Base-by-base conservation (phyloP, 64 coral and sea anemone species). In the Stylophora pistillata region DNA sequence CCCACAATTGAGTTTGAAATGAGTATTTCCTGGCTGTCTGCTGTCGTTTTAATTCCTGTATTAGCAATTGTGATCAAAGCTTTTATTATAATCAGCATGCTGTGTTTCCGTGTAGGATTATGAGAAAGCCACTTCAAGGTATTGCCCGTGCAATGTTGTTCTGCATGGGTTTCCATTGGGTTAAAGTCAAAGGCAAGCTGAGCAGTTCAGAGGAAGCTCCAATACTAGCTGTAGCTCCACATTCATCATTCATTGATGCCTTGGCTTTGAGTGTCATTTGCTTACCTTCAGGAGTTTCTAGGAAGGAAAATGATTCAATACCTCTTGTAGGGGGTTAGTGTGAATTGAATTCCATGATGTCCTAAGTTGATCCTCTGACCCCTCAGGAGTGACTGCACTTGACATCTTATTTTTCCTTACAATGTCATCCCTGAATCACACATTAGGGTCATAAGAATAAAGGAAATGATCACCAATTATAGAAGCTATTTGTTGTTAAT, bases 101-200 rank as follows among this genome's bases (percentile, higher is more conserved):
- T 64, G 17, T 64, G 61, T 64, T 23, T 68, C 57, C 34, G 2
- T 88, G 29, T 27, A 90, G 78, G 87, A 56, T 58, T 9, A 61
- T 90, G 65, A 90, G 71, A 53, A 73, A 81, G 55, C 94, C 94
- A 20, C 28, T 92, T 21, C 81, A 79, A 32, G 30, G 81, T 7
- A 89, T 91, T 95, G 94, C 33, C 23, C 71, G 94, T 53, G 94
- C 71, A n/a, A 85, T 92, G 58, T 69, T 95, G 29, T 95, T 95
- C 82, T 61, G 76, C 30, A 82, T 95, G 74, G 94, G 94, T 54
- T 95, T 95, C 34, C 94, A 95, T 23, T 95, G 94, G 94, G 79
- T 95, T 17, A 92, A 95, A 88, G 94, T 95, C 13, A 91, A 85
- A 73, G 94, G 94, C 63, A 85, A 85, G 66, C 61, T 95, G 12